These are phyloP conservation scores for Chymomyza amoena DNA, from an alignment of 2,888 invertebrate genomes.

Conservation along the genomic window DNA sequence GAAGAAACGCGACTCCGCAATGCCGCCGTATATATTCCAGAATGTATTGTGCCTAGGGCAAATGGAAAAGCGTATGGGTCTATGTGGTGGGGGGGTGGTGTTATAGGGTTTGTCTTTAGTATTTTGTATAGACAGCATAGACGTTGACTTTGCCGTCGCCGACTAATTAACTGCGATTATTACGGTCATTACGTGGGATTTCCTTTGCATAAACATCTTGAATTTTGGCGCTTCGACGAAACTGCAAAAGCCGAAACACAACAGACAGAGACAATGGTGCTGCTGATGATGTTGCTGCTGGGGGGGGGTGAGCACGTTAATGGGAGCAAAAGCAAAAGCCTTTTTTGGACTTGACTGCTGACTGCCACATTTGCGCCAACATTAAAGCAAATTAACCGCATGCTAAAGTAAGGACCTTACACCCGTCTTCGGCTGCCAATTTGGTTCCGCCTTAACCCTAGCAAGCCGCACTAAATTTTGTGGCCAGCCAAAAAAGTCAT, in stretches of 20 bases:
- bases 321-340: background rate
- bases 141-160: conserved; percentile 59
- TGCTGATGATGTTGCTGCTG: conserved; percentile 31
- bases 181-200: conserved; percentile 79
- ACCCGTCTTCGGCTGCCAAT: too few relatives aligned
- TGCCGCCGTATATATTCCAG: background rate
- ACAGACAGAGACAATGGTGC: conserved; percentile 30
- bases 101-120: conserved; percentile 8
- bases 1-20: background rate
- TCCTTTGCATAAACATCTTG: conserved; percentile 77
- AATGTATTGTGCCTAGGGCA: conserved; percentile 4
- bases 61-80: background rate
- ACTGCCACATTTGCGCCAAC: conserved; percentile 60
- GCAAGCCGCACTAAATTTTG: conserved; percentile 14
- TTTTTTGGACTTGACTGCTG: conserved; percentile 9
- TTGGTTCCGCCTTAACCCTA: background rate
- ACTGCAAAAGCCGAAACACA: conserved; percentile 8
- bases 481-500: conserved; percentile 68
- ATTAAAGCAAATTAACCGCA: conserved; percentile 77
- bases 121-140: conserved; percentile 63
- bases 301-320: conserved; percentile 16
- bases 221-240: conserved; percentile 70
- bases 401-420: conserved; percentile 3
- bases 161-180: conserved; percentile 79
- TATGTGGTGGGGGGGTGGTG: background rate